Percentiles rank a stretch among this genome's conserved stretches.
phyloP scores from a whole-genome alignment of 2,797 vertebrate species.

The Myoxocephalus aenaeus region DNA sequence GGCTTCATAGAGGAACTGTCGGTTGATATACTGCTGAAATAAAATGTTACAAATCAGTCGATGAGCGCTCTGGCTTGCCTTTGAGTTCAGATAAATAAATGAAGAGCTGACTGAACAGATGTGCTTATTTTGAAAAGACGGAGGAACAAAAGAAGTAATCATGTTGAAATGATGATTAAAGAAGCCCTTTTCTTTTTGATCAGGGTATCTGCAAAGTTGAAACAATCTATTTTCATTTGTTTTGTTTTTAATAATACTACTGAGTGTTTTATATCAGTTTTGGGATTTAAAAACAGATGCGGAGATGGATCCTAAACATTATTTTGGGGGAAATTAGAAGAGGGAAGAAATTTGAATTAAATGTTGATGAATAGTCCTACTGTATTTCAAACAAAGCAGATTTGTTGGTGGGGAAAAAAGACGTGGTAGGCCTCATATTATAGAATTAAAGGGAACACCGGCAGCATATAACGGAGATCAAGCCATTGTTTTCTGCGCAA shows the following conservation, averaged over 20 bases:
- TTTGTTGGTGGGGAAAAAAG: neutral
- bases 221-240: neutral
- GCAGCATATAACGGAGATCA: neutral
- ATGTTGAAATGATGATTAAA: constrained; percentile 4
- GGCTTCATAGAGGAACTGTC: constrained; percentile 26
- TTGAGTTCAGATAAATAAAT: constrained; percentile 21
- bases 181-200: neutral
- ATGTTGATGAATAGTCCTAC: neutral
- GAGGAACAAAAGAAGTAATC: neutral
- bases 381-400: neutral
- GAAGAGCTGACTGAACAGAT: neutral
- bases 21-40: constrained; percentile 45
- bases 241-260: neutral
- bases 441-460: neutral
- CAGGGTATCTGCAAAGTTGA: neutral
- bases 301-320: neutral
- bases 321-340: neutral
- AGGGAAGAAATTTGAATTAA: neutral
- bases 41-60: constrained; percentile 36
- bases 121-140: neutral
- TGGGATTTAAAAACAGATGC: neutral
- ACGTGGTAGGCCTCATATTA: neutral
- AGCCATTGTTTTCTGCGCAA: neutral
- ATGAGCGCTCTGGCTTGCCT: constrained; percentile 9
- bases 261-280: neutral